These are phyloP conservation scores for Andrena flavipes DNA, from an alignment of 2,888 invertebrate species.

Conservation along the genomic window DNA sequence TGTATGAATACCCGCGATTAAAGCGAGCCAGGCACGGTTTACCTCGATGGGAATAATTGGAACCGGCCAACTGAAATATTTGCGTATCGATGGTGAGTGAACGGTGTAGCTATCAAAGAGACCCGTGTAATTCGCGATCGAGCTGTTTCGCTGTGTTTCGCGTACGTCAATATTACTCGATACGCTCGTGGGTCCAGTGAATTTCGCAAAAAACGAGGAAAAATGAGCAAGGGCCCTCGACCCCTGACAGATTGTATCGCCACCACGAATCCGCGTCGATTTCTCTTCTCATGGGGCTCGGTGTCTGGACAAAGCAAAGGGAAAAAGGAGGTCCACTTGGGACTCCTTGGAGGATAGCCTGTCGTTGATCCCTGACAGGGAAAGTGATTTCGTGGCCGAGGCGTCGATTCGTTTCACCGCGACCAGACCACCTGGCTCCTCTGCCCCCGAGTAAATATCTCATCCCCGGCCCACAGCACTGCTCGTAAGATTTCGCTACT, in stretches of 20 bases:
- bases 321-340: neutral
- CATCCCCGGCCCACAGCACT: conserved; percentile 1
- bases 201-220: neutral
- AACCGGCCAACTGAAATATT: conserved; percentile 52
- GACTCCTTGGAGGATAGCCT: conserved; percentile 15
- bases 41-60: conserved; percentile 57
- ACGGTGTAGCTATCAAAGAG: conserved; percentile 45
- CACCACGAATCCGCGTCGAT: neutral
- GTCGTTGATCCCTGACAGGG: conserved; percentile 25
- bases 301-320: neutral
- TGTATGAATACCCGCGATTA: conserved; percentile 50
- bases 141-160: conserved; percentile 19
- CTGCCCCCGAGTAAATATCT: conserved; percentile 30
- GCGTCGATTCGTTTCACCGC: conserved; percentile 22
- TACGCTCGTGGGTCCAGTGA: neutral
- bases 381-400: conserved; percentile 43
- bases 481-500: conserved; percentile 1
- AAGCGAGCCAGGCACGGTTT: conserved; percentile 42
- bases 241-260: conserved; percentile 1
- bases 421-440: neutral
- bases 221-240: neutral
- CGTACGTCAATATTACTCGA: neutral
- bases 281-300: neutral
- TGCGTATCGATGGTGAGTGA: conserved; percentile 39
- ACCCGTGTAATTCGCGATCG: conserved; percentile 45